Conservation (phyloP, 2,797 vertebrate species). For the Aulostomus chinensis region DNA sequence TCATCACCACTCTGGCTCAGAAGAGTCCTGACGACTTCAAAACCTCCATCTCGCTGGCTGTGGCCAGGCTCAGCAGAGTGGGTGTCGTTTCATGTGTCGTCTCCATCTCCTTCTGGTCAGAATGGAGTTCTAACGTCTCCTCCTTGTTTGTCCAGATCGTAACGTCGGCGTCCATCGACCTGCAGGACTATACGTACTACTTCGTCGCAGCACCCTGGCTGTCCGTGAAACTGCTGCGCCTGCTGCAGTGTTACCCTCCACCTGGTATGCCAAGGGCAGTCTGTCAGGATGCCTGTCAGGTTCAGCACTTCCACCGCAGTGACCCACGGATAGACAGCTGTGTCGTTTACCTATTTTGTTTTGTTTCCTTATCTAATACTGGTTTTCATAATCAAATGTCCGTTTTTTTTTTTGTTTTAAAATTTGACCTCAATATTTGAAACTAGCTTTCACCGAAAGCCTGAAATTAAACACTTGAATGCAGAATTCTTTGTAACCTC, state of each 20-base stretch:
- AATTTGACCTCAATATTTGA: no score
- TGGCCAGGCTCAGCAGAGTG: conserved; percentile 93
- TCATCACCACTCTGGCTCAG: conserved; percentile 90
- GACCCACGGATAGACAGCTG: no score
- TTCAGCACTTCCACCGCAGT: no score
- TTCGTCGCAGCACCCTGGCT: conserved; percentile 97
- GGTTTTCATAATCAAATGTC: no score
- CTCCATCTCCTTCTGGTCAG: background rate
- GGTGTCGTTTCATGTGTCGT: background rate
- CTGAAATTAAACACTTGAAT: no score
- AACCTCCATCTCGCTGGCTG: conserved; percentile 90
- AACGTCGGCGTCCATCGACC: conserved; percentile 92
- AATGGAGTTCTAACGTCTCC: background rate
- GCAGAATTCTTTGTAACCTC: no score
- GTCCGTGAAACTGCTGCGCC: conserved; percentile 91
- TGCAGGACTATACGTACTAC: conserved; percentile 98
- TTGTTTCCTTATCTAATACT: no score
- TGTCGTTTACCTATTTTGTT: no score
- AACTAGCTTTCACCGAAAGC: no score
- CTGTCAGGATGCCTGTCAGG: no score
- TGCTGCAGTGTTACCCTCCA: conserved; percentile 96
- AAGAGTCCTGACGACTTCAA: conserved; percentile 97
- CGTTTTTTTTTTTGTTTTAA: no score
- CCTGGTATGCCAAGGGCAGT: no score
- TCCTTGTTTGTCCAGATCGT: conserved; percentile 83